Conservation (phyloP, 2,113 vertebrate species). For the Uropsilus gracilis region DNA sequence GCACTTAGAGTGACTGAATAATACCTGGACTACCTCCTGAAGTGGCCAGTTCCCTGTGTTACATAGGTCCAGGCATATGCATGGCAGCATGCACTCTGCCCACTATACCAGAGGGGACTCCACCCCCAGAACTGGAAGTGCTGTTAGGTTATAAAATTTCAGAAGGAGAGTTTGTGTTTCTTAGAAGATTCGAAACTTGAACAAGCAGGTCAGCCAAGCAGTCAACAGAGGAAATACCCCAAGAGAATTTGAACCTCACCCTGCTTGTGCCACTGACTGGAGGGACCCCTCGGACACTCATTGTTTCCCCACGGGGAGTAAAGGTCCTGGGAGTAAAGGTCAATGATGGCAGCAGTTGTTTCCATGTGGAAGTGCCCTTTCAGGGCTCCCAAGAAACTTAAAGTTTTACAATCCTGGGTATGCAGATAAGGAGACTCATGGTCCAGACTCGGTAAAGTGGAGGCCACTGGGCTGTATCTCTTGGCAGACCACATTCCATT, state of each 20-base stretch:
- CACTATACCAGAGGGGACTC: not conserved
- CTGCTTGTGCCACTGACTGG: not conserved
- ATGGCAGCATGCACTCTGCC: too few relatives aligned
- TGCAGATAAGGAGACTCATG: slow-evolving; percentile 8
- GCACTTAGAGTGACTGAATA: too few relatives aligned
- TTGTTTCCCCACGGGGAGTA: not conserved
- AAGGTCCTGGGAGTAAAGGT: not conserved
- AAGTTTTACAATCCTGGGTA: not conserved
- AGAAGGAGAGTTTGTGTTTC: not conserved
- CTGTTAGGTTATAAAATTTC: not conserved
- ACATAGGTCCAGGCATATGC: not conserved
- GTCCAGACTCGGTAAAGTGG: not conserved
- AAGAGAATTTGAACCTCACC: not conserved
- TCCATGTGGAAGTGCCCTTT: not conserved
- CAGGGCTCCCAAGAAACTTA: not conserved
- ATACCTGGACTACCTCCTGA: too few relatives aligned
- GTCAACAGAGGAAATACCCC: not conserved
- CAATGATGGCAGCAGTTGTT: not conserved
- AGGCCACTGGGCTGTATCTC: not conserved
- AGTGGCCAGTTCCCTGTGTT: too few relatives aligned
- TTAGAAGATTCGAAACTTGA: not conserved
- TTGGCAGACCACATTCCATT: not conserved
- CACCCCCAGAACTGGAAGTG: not conserved
- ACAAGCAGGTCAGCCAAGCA: not conserved
- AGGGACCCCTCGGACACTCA: too few relatives aligned